phyloP scores from a whole-genome alignment of 2,797 vertebrate species.

The Liasis olivaceus region DNA sequence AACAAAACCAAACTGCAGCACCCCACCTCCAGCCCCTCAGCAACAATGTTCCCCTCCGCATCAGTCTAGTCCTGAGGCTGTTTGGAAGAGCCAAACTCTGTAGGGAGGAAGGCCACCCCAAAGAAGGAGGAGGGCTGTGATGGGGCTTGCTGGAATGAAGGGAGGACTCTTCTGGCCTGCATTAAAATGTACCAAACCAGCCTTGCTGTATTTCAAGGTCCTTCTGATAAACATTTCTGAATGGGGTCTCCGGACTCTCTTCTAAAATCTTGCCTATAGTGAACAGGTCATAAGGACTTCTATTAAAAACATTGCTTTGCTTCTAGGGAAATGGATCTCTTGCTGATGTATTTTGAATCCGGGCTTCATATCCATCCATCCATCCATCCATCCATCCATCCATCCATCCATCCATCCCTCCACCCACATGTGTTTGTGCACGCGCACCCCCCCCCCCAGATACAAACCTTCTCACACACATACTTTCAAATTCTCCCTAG shows the following conservation, averaged over 20 bases:
- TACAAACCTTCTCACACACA: neutral
- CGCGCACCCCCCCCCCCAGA: neutral
- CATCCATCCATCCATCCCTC: neutral
- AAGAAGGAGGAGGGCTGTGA: neutral
- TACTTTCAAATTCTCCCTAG: slow-evolving; percentile 56
- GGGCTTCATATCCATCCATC: slow-evolving; percentile 36
- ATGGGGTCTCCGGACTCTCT: neutral
- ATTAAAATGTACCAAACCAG: neutral
- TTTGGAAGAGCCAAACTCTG: too few species aligned
- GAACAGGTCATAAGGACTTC: slow-evolving; percentile 19
- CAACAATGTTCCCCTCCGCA: too few species aligned
- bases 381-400: neutral
- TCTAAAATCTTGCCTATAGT: slow-evolving; percentile 28
- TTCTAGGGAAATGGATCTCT: slow-evolving; percentile 55
- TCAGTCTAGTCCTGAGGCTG: too few species aligned
- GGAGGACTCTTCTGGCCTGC: neutral
- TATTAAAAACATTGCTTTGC: slow-evolving; percentile 43
- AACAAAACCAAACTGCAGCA: too few species aligned
- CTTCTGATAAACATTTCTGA: neutral
- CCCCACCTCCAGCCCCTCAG: too few species aligned
- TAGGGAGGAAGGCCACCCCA: too few species aligned
- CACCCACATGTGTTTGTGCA: neutral
- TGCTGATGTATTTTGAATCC: slow-evolving; percentile 57
- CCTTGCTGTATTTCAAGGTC: neutral
- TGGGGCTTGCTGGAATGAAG: neutral